A percentile compares a stretch with the other conserved stretches of the same genome.
Conservation (phyloP, 2,113 vertebrate species). For the Crotalus viridis region DNA sequence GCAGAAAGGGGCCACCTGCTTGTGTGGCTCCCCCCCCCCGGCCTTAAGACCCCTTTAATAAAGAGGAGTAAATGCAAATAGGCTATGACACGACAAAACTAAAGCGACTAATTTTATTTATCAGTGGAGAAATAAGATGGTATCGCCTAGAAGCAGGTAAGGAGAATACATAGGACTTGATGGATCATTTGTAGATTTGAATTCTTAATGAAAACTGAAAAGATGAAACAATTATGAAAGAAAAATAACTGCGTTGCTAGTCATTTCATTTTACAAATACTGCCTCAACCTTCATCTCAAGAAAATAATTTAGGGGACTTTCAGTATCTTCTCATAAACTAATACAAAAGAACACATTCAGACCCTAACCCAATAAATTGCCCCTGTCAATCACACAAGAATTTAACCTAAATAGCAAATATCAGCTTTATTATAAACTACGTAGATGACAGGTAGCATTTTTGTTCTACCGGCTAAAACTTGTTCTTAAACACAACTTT, state of each 20-base stretch:
- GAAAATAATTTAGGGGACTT: slow-evolving; percentile 1
- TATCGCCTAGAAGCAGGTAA: background rate
- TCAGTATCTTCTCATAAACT: background rate
- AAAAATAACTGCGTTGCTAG: background rate
- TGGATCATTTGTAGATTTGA: background rate
- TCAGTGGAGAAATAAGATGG: background rate
- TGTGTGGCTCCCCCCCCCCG: too few relatives aligned
- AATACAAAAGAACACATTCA: background rate
- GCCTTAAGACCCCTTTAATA: background rate
- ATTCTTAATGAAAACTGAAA: background rate
- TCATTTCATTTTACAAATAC: background rate
- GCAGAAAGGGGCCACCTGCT: too few relatives aligned
- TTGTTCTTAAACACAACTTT: slow-evolving; percentile 20
- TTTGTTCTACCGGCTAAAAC: slow-evolving; percentile 21
- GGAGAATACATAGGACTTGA: background rate
- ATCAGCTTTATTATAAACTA: slow-evolving; percentile 35
- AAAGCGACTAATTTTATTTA: background rate
- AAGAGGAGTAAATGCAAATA: background rate
- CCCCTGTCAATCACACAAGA: slow-evolving; percentile 24
- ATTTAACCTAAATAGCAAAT: slow-evolving; percentile 17
- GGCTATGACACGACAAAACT: background rate
- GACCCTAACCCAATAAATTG: slow-evolving; percentile 24
- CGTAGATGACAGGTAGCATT: slow-evolving; percentile 15
- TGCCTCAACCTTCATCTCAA: background rate
- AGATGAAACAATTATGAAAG: background rate